These are phyloP conservation scores for Nibea albiflora DNA, from an alignment of 2,113 vertebrate species.

Conservation along the genomic window DNA sequence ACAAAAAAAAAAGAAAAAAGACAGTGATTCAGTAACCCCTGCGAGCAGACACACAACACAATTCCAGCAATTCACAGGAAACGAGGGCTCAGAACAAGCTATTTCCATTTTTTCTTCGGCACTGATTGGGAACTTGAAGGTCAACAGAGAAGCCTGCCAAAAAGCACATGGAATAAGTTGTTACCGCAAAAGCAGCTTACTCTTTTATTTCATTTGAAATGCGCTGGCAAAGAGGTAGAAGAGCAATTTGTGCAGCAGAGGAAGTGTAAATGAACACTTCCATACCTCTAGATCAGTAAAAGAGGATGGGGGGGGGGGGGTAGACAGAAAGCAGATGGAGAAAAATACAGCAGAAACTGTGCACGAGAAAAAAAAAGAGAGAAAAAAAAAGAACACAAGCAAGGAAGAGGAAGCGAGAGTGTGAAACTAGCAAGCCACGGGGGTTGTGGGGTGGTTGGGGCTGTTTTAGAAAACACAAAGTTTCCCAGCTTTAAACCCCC, in stretches of 20 bases:
- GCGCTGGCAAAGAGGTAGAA: constrained; percentile 68
- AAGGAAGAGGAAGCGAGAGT: constrained; percentile 55
- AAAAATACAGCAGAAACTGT: constrained; percentile 58
- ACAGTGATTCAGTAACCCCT: constrained; percentile 47
- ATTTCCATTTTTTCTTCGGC: constrained; percentile 76
- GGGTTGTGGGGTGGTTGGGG: constrained; percentile 49
- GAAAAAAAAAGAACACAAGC: not conserved
- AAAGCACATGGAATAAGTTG: constrained; percentile 69
- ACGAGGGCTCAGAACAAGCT: constrained; percentile 59
- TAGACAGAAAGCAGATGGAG: constrained; percentile 63
- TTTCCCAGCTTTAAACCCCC: constrained; percentile 74
- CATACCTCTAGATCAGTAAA: constrained; percentile 65
- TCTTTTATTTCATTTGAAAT: constrained; percentile 76
- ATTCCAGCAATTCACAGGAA: constrained; percentile 62
- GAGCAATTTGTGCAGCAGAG: constrained; percentile 72
- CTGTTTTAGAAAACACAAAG: constrained; percentile 81
- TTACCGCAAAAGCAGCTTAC: constrained; percentile 66
- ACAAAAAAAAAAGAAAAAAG: no score
- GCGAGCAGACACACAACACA: constrained; percentile 54
- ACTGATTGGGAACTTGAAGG: constrained; percentile 80
- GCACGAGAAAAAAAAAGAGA: not conserved
- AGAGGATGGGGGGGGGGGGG: constrained; percentile 18
- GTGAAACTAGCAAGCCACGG: constrained; percentile 64
- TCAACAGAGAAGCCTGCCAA: constrained; percentile 73
- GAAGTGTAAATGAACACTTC: constrained; percentile 76